Conservation (phyloP, 1,140 invertebrate species). For the Diprion similis region DNA sequence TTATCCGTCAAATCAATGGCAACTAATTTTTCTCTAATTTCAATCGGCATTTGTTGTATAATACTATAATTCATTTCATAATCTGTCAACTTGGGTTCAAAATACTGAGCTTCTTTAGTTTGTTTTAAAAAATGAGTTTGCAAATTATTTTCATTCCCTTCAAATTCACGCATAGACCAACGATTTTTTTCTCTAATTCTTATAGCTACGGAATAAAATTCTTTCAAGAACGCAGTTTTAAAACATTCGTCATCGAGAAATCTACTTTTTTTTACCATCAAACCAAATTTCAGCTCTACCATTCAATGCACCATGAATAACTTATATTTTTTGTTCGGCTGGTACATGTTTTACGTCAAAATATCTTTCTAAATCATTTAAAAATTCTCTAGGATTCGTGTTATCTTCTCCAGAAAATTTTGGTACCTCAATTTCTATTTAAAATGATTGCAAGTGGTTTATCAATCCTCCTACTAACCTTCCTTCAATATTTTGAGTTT, state of each 20-base stretch:
- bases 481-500: background rate
- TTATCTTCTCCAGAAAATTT: too few species aligned
- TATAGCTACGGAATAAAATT: too few species aligned
- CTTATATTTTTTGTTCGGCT: too few species aligned
- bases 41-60: constrained; percentile 26
- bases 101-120: constrained; percentile 20
- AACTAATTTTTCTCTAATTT: constrained; percentile 19
- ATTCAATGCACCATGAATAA: background rate
- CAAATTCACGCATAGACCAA: too few species aligned
- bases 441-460: background rate
- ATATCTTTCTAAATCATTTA: too few species aligned
- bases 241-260: background rate
- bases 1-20: constrained; percentile 17
- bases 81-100: constrained; percentile 13
- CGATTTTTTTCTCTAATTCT: too few species aligned
- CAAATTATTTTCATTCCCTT: too few species aligned
- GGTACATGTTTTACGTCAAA: too few species aligned
- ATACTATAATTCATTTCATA: constrained; percentile 27
- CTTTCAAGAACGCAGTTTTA: too few species aligned
- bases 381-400: too few species aligned
- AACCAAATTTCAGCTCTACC: background rate
- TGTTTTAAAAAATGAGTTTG: too few species aligned
- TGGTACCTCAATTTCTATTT: too few species aligned
- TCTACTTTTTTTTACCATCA: background rate
- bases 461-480: background rate